Base-by-base conservation (phyloP, 1,140 invertebrate species). In the Bombus pyrosoma region DNA sequence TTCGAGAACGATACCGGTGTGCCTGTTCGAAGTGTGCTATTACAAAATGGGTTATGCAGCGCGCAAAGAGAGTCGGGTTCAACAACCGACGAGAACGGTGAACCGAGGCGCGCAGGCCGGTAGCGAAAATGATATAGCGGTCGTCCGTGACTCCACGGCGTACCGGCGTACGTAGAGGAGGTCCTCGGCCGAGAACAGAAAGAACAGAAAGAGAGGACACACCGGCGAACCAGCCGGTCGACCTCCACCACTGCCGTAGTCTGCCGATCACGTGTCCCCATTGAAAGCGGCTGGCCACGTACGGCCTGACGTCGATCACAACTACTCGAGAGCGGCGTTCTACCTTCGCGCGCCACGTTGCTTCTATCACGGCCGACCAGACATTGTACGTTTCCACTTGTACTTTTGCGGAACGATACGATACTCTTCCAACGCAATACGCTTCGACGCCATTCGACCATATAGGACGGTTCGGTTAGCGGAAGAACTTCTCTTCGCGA, bases 11-110 rank as follows among this genome's bases (percentile, higher is more conserved):
- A 90, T 85, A 82, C 79, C 73, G 86, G 79, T 86, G 86, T 84
- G 83, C 81, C 86, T 90, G 92, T 91, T 92, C 93, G 92, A 95
- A 95, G 94, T 95, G 93, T 94, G 93, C 94, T 95, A 93, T 95
- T 95, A 95, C 94, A 95, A 95, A 95, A 95, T 95, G 91, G 94
- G 94, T 95, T 95, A 95, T 94, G 94, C 93, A 93, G 94, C 94
- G 92, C 92, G 91, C 92, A 92, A 89, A 94, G 93, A 94, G 91
- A 89, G 91, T 91, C 85, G 92, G 87, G 94, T 94, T 95, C 93
- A 93, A 93, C 90, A 93, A 95, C 94, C 94, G 91, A 82, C 85
- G 91, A 89, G 91, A 92, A 93, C 92, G 87, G 90, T 89, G 91
- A 92, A 91, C 91, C 90, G 90, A 93, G 91, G 91, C 80, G 90